Conservation (phyloP, 2,113 vertebrate genomes). For the Sciurus niger region DNA sequence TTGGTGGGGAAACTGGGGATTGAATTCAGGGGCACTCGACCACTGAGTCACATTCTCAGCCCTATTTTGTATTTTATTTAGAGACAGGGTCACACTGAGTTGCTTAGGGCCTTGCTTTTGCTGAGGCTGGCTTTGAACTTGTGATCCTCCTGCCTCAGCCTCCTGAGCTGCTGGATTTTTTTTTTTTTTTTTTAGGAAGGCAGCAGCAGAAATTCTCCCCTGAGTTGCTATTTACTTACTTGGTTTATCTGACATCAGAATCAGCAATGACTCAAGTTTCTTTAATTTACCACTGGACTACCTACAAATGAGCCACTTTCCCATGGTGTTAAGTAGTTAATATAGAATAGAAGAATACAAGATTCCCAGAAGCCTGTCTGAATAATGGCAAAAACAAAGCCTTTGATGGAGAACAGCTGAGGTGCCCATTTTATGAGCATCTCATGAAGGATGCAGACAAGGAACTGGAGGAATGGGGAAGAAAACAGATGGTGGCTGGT, state of each 20-base stretch:
- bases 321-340: not conserved
- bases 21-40: no score
- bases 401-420: not conserved
- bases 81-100: no score
- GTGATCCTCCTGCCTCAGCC: no score
- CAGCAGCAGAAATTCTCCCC: not conserved
- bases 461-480: not conserved
- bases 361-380: not conserved
- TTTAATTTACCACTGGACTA: constrained; percentile 2
- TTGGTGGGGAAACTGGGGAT: no score
- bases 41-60: no score
- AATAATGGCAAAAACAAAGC: not conserved
- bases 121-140: no score
- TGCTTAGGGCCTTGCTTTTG: no score
- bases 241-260: constrained; percentile 52
- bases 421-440: not conserved
- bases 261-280: not conserved
- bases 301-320: constrained; percentile 10
- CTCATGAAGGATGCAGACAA: not conserved
- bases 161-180: not conserved
- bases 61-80: no score
- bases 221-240: not conserved
- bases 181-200: not conserved
- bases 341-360: not conserved
- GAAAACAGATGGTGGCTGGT: not conserved